Base-by-base conservation (phyloP, 1,140 invertebrate species). In the Melanaphis sacchari region DNA sequence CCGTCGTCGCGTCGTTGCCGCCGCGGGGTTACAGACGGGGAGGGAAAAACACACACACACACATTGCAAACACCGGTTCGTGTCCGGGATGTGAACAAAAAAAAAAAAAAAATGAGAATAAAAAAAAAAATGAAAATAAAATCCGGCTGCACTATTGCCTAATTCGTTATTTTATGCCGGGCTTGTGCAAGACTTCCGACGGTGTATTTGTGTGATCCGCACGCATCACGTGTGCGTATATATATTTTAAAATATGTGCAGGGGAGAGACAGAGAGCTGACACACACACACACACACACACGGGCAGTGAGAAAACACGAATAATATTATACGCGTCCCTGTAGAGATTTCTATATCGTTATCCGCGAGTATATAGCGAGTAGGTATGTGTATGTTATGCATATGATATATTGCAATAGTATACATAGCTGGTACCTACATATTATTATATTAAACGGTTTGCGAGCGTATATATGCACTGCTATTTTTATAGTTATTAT, bases 81-180 rank as follows among this genome's bases (percentile, higher is more conserved):
- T 81, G 90, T 91, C 90, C 90, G 90, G 90, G 90, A 76, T 76
- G 91, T 93, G 91, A 93, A 93, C 66, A 93, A 93, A 93, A 82
- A 92, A 40, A 38, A 46, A 26, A 43, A 76, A n/a, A 81, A 9
- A 91, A 40, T 6, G 24, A 81, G 38, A 21, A 52, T 11, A 88
- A 26, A 88, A 52, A 87, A 88, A 52, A 88, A 88, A 38, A 46
- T 9, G 54, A 87, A 43, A 87, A 87, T 43, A 66, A 81, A 41
- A 40, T 76, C 91, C 91, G 76, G 76, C 66, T 93, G 91, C 91
- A 40, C 49, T 93, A 93, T 93, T 93, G 91, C 91, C 91, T 82
- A 93, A 93, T 93, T 93, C 91, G 91, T 93, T 93, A 93, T 93
- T 84, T 93, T 93, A 49, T 85, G 81, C 91, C 43, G 46, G 91